phyloP scores from a whole-genome alignment of 2,113 vertebrate species.

The Cheilinus undulatus region DNA sequence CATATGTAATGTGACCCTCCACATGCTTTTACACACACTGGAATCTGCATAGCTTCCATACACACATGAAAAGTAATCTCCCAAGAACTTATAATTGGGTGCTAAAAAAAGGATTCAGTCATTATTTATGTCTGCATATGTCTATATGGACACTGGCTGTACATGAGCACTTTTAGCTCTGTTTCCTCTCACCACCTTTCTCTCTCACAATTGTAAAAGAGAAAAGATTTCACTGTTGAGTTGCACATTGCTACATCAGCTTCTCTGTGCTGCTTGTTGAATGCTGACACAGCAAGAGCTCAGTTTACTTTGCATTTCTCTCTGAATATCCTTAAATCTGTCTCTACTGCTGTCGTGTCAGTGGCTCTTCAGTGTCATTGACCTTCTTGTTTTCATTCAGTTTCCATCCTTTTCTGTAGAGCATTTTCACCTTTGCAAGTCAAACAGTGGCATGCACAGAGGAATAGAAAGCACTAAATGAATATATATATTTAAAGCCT shows the following conservation, averaged over 20 bases:
- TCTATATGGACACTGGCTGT: neutral
- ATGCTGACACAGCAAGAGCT: conserved; percentile 18
- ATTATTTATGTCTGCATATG: conserved; percentile 34
- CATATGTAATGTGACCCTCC: too few species aligned
- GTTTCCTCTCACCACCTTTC: neutral
- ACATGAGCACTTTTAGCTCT: conserved; percentile 4
- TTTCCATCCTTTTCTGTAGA: too few species aligned
- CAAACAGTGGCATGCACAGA: too few species aligned
- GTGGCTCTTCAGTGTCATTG: too few species aligned
- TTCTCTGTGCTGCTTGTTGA: conserved; percentile 3
- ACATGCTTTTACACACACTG: conserved; percentile 8
- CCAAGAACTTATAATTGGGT: conserved; percentile 4
- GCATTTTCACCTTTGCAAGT: too few species aligned
- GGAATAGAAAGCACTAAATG: too few species aligned
- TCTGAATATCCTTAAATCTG: too few species aligned
- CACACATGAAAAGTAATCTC: too few species aligned
- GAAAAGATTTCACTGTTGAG: neutral
- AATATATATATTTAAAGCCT: too few species aligned
- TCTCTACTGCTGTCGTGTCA: too few species aligned
- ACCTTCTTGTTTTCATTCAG: too few species aligned
- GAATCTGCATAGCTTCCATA: neutral
- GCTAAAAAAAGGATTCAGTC: conserved; percentile 24
- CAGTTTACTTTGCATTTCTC: neutral
- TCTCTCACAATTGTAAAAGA: neutral
- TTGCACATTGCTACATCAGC: conserved; percentile 29